phyloP scores from a whole-genome alignment of 2,888 invertebrate species.

The Mesorhabditis belari region DNA sequence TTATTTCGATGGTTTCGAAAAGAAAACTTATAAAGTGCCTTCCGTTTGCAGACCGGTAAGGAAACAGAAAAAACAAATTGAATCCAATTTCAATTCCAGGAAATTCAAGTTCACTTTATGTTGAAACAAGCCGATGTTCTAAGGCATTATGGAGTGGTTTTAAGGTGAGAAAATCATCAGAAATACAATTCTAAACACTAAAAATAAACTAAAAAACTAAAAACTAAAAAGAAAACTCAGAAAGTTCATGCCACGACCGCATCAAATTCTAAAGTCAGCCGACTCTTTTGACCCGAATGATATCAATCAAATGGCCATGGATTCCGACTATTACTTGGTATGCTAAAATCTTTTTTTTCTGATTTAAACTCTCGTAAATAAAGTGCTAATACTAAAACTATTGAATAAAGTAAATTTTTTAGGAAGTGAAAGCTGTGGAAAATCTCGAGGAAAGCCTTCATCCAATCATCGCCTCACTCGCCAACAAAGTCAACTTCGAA shows the following conservation, averaged over 20 bases:
- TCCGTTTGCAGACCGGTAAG: too few relatives aligned
- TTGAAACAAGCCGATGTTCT: neutral
- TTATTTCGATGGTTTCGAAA: too few relatives aligned
- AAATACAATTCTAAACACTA: too few relatives aligned
- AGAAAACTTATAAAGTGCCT: too few relatives aligned
- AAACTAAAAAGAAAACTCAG: too few relatives aligned
- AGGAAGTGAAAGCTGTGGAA: neutral
- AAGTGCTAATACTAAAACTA: neutral
- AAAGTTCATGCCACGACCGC: too few relatives aligned
- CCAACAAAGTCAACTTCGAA: neutral
- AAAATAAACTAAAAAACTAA: too few relatives aligned
- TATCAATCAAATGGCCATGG: neutral
- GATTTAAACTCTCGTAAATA: neutral
- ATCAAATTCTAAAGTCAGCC: neutral
- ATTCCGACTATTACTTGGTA: neutral
- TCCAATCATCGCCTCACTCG: neutral
- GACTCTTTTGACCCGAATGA: neutral
- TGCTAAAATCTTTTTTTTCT: neutral
- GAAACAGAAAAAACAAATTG: too few relatives aligned
- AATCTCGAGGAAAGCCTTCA: neutral
- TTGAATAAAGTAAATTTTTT: neutral
- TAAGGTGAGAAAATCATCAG: too few relatives aligned
- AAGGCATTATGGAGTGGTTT: neutral
- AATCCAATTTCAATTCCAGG: neutral
- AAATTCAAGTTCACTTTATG: neutral